phyloP scores from a whole-genome alignment of 2,888 invertebrate genomes.

The Alsophila aescularia region DNA sequence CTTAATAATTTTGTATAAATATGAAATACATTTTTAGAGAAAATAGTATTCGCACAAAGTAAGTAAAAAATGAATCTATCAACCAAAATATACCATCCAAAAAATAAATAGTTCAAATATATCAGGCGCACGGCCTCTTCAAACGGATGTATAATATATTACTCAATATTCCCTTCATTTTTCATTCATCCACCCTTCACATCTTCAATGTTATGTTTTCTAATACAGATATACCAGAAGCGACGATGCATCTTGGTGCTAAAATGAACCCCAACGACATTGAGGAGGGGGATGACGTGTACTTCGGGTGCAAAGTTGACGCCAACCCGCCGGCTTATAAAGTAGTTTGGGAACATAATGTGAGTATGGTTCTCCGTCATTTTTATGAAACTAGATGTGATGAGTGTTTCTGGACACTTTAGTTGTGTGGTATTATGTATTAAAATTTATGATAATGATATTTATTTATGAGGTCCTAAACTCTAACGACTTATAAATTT shows the following conservation, averaged over 20 bases:
- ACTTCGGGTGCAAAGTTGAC: conserved; percentile 77
- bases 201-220: conserved; percentile 21
- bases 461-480: too few species aligned
- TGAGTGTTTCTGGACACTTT: neutral
- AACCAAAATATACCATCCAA: neutral
- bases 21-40: too few species aligned
- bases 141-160: conserved; percentile 8
- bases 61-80: neutral
- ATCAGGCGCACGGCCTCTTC: conserved; percentile 6
- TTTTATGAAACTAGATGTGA: neutral
- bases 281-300: conserved; percentile 81
- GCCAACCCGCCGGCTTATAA: conserved; percentile 81
- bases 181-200: conserved; percentile 21
- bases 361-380: conserved; percentile 52
- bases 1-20: too few species aligned
- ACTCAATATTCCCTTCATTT: conserved; percentile 9
- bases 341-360: conserved; percentile 82
- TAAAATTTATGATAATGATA: too few species aligned
- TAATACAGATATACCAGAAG: conserved; percentile 70
- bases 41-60: too few species aligned
- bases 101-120: conserved; percentile 21
- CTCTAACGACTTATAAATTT: too few species aligned
- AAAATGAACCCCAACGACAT: conserved; percentile 82
- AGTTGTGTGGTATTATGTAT: too few species aligned
- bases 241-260: conserved; percentile 73